phyloP scores from a whole-genome alignment of 2,888 invertebrate species.

The Diadromus collaris region DNA sequence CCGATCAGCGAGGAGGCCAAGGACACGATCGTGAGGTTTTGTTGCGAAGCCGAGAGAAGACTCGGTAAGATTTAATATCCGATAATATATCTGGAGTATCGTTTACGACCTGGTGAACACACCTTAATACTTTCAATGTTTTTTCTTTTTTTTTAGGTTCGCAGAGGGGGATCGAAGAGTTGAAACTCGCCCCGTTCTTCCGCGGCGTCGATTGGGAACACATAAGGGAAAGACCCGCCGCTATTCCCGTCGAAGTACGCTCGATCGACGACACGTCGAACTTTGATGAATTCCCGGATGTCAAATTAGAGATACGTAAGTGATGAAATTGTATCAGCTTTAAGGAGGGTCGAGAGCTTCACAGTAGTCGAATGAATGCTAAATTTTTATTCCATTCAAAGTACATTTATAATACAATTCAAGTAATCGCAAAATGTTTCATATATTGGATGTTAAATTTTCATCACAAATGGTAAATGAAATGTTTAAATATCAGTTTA shows the following conservation, averaged over 20 bases:
- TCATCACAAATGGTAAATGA: too few relatives aligned
- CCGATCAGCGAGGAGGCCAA: slow-evolving; percentile 99
- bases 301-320: slow-evolving; percentile 99
- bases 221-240: slow-evolving; percentile 98
- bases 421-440: too few relatives aligned
- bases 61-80: slow-evolving; percentile 78
- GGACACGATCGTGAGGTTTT: slow-evolving; percentile 97
- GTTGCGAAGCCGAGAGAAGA: slow-evolving; percentile 97
- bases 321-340: slow-evolving; percentile 67
- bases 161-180: slow-evolving; percentile 95
- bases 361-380: too few relatives aligned
- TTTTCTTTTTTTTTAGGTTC: slow-evolving; percentile 84
- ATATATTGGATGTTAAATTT: too few relatives aligned
- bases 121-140: too few relatives aligned
- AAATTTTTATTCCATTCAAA: too few relatives aligned
- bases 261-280: slow-evolving; percentile 99
- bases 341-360: too few relatives aligned
- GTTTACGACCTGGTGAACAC: too few relatives aligned
- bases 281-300: slow-evolving; percentile 99
- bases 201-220: slow-evolving; percentile 99
- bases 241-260: slow-evolving; percentile 98
- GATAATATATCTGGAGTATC: too few relatives aligned
- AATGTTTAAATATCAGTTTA: too few relatives aligned
- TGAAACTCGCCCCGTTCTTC: slow-evolving; percentile 96
- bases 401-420: too few relatives aligned